Conservation (phyloP, 2,113 vertebrate species). For the Aptenodytes patagonicus region DNA sequence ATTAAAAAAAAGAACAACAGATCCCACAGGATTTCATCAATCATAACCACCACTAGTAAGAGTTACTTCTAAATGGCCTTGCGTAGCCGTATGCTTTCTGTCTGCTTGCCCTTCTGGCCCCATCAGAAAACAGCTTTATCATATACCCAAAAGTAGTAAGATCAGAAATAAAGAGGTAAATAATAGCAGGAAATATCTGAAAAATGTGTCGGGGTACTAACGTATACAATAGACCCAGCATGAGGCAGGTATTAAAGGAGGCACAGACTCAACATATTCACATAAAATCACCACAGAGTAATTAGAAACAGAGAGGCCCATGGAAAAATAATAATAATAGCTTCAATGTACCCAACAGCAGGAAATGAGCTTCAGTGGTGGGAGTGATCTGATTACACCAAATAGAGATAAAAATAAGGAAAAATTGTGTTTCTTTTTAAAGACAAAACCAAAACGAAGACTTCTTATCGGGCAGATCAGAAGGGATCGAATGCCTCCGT, state of each 20-base stretch:
- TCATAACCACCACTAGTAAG: neutral
- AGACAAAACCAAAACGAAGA: neutral
- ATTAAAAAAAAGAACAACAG: neutral
- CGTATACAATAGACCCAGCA: neutral
- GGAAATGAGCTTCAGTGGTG: neutral
- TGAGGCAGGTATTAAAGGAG: neutral
- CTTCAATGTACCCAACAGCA: neutral
- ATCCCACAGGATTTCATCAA: neutral
- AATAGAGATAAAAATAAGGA: neutral
- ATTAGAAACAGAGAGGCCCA: neutral
- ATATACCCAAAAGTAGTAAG: neutral
- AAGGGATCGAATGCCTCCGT: neutral
- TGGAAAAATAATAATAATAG: constrained; percentile 35
- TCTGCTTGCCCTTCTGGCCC: neutral
- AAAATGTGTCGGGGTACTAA: neutral
- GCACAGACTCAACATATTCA: neutral
- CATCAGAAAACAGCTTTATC: neutral
- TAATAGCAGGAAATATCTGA: neutral
- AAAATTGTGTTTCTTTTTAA: neutral
- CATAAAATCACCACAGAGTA: neutral
- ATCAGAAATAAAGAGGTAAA: neutral
- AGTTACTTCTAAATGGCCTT: neutral
- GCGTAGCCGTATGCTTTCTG: rapidly evolving
- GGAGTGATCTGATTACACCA: neutral
- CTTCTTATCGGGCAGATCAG: too few species aligned